Evolutionary conservation across 2,888 invertebrate genomes (phyloP).

Genomic region (Nomada lathburiana): DNA sequence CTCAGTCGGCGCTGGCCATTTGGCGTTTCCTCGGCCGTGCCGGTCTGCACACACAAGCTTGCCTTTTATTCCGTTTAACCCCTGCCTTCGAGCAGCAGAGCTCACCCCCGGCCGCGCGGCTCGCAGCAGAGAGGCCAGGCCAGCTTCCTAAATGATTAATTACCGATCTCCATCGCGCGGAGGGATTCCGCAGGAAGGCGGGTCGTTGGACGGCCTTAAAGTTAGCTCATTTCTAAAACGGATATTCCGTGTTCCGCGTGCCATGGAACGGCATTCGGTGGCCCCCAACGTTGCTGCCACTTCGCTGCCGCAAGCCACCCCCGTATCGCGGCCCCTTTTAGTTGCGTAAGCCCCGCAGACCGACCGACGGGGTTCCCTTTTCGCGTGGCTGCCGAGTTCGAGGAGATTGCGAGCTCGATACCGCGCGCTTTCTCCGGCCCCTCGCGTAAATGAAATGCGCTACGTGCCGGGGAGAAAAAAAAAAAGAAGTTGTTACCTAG

Average conservation of each 20-base stretch:
- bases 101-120: conserved; percentile 38
- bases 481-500: conserved; percentile 47
- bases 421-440: conserved; percentile 18
- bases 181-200: conserved; percentile 67
- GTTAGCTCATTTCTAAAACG: conserved; percentile 82
- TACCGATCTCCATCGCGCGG: conserved; percentile 78
- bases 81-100: conserved; percentile 52
- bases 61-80: conserved; percentile 68
- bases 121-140: conserved; percentile 47
- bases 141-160: conserved; percentile 82
- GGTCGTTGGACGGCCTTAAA: conserved; percentile 72
- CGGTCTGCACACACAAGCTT: conserved; percentile 62
- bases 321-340: conserved; percentile 41
- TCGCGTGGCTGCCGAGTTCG: conserved; percentile 50
- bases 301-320: conserved; percentile 52
- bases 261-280: conserved; percentile 73
- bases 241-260: conserved; percentile 81
- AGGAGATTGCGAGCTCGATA: conserved; percentile 55
- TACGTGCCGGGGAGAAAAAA: conserved; percentile 60
- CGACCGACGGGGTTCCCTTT: conserved; percentile 36
- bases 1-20: conserved; percentile 78
- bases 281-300: conserved; percentile 67
- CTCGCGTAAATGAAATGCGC: conserved; percentile 66
- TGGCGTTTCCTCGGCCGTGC: conserved; percentile 76
- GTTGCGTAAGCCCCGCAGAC: conserved; percentile 60